Base-by-base conservation (phyloP, 2,888 invertebrate species). In the Sinelater perroti region DNA sequence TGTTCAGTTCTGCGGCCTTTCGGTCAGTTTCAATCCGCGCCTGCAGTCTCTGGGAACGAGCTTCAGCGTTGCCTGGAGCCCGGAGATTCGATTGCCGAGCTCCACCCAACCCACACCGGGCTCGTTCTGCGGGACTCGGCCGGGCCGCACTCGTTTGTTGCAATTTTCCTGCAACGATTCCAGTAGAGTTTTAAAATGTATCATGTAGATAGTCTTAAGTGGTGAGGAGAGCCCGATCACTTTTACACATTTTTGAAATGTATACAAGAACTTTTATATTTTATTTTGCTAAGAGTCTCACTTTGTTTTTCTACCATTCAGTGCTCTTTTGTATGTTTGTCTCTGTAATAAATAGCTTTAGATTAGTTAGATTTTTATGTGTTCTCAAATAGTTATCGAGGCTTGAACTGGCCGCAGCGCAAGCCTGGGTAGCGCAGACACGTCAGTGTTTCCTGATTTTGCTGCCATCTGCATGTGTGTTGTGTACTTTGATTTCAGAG, bases 301-400 rank as follows among this genome's bases (percentile, higher is more conserved):
- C 2, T 38, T 38, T 38, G 20, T 38, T 21, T 24, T 38, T 18
- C 6, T 13, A 14, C 17, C 17, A 18, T 18, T 10, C 14, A 33
- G 26, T 31, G 11, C 8, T 26, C 28, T 35, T 44, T 13, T 53
- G 30, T 24, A 44, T 26, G 26, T 38, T 47, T 51, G 45, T 36
- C 46, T 50, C 52, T 57, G 28, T 28, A 44, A 50, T 56, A 57
- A 56, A 56, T 50, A 50, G 40, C 26, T 54, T 28, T 33, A 35
- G 49, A 47, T 40, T 24, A 11, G 38, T 17, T 33, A 30, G 16
- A 30, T 49, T 49, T 40, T 21, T 28, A 47, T 56, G 47, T 20
- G 40, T 55, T 28, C 5, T 10, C 14, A 30, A 1, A n/a, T 35
- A 18, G 4, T 24, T 20, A 18, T 38, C 20, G 17, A 38, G 20